Evolutionary conservation across 2,797 vertebrate genomes (phyloP).

Genomic region (Aselliscus stoliczkanus): DNA sequence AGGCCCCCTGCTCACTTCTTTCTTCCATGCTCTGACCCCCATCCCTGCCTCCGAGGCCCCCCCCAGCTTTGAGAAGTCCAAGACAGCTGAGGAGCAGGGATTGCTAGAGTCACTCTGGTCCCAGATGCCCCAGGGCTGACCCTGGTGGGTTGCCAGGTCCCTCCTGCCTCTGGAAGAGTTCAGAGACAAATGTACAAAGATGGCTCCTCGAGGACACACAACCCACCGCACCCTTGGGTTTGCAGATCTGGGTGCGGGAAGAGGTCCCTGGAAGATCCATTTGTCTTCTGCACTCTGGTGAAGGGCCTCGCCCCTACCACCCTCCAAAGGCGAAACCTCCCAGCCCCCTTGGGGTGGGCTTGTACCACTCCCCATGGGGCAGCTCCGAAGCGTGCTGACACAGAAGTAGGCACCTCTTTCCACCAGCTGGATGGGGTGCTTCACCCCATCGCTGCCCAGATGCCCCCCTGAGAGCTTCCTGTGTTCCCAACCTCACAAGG

Average conservation of each 20-base stretch:
- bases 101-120: not conserved
- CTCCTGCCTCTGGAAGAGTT: not conserved
- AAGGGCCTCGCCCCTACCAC: too few relatives aligned
- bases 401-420: not conserved
- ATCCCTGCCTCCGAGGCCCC: not conserved
- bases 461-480: not conserved
- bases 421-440: not conserved
- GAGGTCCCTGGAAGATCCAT: not conserved
- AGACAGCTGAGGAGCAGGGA: not conserved
- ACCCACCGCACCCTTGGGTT: not conserved
- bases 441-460: not conserved
- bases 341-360: too few relatives aligned
- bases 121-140: not conserved
- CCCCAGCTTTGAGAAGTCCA: not conserved
- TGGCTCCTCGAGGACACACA: not conserved
- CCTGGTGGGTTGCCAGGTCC: too few relatives aligned
- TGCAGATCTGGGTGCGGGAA: not conserved
- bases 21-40: not conserved
- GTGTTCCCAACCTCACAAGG: not conserved
- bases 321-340: fast-evolving
- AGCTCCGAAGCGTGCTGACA: fast-evolving
- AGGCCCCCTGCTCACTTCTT: not conserved
- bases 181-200: not conserved
- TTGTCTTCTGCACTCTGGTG: not conserved
- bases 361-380: not conserved